Evolutionary conservation across 2,113 vertebrate genomes (phyloP).

Genomic region (Melanostigma gelatinosum): DNA sequence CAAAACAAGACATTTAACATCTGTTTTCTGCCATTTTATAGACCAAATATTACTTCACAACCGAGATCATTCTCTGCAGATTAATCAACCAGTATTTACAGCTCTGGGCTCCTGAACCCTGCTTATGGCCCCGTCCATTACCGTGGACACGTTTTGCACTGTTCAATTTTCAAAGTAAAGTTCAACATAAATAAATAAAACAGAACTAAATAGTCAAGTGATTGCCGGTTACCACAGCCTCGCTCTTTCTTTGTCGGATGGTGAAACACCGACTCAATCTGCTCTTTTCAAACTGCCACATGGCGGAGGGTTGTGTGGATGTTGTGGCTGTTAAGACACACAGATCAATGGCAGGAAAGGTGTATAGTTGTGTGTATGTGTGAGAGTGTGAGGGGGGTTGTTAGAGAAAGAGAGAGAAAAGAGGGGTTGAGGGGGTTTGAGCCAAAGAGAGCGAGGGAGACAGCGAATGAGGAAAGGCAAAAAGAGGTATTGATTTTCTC

Average conservation of each 20-base stretch:
- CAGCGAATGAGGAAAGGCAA: constrained; percentile 45
- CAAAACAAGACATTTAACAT: neutral
- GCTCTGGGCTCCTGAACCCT: neutral
- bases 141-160: neutral
- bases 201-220: neutral
- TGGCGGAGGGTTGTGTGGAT: constrained; percentile 46
- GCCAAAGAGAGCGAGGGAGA: constrained; percentile 27
- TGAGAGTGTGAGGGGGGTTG: constrained; percentile 50
- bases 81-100: neutral
- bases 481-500: constrained; percentile 91
- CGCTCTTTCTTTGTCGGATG: neutral
- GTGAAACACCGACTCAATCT: constrained; percentile 40
- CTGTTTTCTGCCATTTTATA: neutral
- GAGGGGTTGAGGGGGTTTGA: constrained; percentile 34
- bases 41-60: neutral
- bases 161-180: neutral
- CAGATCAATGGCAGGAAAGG: constrained; percentile 90
- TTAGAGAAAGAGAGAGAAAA: constrained; percentile 31
- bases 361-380: constrained; percentile 19
- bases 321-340: constrained; percentile 78
- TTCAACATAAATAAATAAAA: no score
- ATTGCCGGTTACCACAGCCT: neutral
- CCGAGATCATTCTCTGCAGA: neutral
- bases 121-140: neutral
- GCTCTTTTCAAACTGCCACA: constrained; percentile 34